Base-by-base conservation (phyloP, 1,140 invertebrate species). In the Hirudo medicinalis region DNA sequence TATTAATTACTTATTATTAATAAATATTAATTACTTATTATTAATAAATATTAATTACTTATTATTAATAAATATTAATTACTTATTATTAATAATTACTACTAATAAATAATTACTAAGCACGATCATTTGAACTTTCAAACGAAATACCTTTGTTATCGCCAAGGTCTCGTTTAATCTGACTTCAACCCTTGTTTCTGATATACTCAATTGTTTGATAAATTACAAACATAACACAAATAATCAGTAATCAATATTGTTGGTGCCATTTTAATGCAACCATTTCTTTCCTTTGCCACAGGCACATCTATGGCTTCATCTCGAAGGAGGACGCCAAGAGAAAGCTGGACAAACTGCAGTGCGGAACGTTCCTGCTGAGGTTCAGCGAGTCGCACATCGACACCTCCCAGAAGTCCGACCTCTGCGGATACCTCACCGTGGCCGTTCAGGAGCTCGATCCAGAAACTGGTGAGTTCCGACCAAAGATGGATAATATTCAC, bases 361-460 rank as follows among this genome's bases (percentile, higher is more conserved):
- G 40, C 19, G 72, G 72, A 15, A 70, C 72, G 2, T 73, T 73
- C n/a, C 69, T 73, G 36, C 11, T 73, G 22, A 49, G 72, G n/a
- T 73, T 73, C 60, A 73, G 72, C 32, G 72, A 73, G 68, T 71
- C 67, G 29, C 60, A 49, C 69, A 73, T 73, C 22, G 72, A 73
- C 54, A 54, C 54, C 0, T 57, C 68, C 11, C 68, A 70, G 72
- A 73, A 71, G 36, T 70, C 72, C 8, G 72, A 73, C 60, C 60
- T 70, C 55, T 71, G 63, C 22, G 72, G 72, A 0, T 73, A 63
- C 8, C 68, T 73, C 54, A 73, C 72, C 8, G 69, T 73, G 22
- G 72, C 72, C 11, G 68, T 73, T 15, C 54, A 29, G 25, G 69
- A 70, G 49, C 22, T 49, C 15, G 55, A 73, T 55, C 72, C 72